phyloP scores from a whole-genome alignment of 2,797 vertebrate genomes.

The Rhinogobio ventralis region DNA sequence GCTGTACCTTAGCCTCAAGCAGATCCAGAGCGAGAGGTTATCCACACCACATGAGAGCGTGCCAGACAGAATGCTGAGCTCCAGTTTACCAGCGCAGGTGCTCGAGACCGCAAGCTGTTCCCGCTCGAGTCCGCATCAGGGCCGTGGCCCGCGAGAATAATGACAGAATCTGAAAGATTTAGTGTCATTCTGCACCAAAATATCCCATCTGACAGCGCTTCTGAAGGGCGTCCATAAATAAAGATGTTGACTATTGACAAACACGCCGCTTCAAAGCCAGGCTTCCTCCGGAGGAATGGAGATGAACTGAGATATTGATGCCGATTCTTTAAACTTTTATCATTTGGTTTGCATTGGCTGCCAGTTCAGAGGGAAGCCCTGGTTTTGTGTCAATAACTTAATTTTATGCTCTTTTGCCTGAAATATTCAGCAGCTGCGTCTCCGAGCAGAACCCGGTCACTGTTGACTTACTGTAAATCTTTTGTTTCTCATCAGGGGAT shows the following conservation, averaged over 20 bases:
- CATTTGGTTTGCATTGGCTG: conserved; percentile 42
- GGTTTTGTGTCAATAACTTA: conserved; percentile 57
- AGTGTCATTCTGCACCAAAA: conserved; percentile 37
- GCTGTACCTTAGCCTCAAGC: conserved; percentile 12
- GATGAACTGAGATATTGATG: conserved; percentile 67
- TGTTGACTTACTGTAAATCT: conserved; percentile 27
- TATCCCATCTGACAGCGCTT: conserved; percentile 48
- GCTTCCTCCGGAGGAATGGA: conserved; percentile 59
- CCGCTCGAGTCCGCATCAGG: not conserved
- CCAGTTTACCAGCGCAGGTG: not conserved
- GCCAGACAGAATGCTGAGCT: not conserved
- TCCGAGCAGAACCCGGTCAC: conserved; percentile 28
- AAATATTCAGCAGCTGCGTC: conserved; percentile 55
- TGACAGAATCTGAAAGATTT: conserved; percentile 45
- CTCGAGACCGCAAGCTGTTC: not conserved
- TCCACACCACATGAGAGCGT: not conserved
- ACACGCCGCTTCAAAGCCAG: conserved; percentile 62
- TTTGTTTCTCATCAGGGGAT: conserved; percentile 40
- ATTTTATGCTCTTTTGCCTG: conserved; percentile 30
- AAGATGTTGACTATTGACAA: conserved; percentile 66
- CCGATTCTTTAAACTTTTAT: conserved; percentile 65
- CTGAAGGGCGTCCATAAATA: conserved; percentile 62
- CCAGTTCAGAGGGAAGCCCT: conserved; percentile 46
- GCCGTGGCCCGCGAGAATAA: conserved; percentile 33
- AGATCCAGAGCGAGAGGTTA: conserved; percentile 6